Evolutionary conservation across 2,797 vertebrate genomes (phyloP).

Genomic region (Sphenodon punctatus): DNA sequence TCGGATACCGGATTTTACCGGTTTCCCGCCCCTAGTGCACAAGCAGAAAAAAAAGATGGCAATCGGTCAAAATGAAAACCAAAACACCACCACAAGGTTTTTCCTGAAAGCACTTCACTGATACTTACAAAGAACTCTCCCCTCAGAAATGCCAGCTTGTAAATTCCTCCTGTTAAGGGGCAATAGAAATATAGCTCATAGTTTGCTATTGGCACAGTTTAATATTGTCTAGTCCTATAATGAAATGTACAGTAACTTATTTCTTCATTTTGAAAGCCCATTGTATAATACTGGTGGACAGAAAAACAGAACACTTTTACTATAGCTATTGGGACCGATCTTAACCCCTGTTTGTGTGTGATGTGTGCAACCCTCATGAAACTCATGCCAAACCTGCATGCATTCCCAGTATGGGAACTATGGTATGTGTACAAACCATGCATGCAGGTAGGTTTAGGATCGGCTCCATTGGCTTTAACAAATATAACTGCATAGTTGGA

Average conservation of each 20-base stretch:
- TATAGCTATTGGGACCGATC: no score
- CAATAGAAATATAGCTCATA: constrained; percentile 8
- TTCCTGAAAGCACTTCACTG: constrained; percentile 13
- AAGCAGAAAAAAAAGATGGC: background rate
- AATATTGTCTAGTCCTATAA: constrained; percentile 29
- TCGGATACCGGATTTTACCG: no score
- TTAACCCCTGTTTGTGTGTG: no score
- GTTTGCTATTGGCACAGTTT: constrained; percentile 14
- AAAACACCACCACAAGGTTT: background rate
- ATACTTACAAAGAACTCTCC: constrained; percentile 12
- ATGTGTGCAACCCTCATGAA: no score
- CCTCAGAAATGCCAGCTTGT: constrained; percentile 33
- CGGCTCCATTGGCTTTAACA: no score
- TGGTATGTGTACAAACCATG: no score
- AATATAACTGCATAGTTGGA: no score
- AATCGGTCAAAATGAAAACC: background rate
- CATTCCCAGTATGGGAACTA: no score
- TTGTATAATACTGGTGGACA: background rate
- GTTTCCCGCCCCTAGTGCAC: no score
- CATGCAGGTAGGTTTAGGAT: no score
- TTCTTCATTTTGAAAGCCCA: constrained; percentile 18
- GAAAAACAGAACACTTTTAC: background rate
- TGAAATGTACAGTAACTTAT: background rate
- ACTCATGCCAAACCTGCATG: no score
- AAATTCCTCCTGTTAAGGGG: background rate